These are phyloP conservation scores for Acrobasis consociella DNA, from an alignment of 2,888 invertebrate species.

Conservation along the genomic window DNA sequence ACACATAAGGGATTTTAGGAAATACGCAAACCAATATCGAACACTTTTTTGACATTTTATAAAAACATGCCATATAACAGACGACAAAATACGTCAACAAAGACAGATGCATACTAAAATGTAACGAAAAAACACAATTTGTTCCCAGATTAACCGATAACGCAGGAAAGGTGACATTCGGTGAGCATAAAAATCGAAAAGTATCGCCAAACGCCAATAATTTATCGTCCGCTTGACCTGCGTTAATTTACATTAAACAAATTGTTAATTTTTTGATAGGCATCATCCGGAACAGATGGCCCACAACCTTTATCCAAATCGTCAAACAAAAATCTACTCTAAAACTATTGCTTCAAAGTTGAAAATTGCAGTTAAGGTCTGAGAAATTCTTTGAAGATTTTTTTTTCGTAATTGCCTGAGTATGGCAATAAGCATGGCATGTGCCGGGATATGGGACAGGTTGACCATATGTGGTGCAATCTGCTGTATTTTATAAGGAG, in stretches of 20 bases:
- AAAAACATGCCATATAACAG: background rate
- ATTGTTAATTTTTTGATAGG: conserved; percentile 83
- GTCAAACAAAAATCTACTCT: conserved; percentile 38
- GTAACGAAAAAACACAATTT: conserved; percentile 57
- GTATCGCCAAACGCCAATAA: conserved; percentile 74
- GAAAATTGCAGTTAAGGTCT: conserved; percentile 28
- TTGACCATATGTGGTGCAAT: conserved; percentile 81
- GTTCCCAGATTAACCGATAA: conserved; percentile 68
- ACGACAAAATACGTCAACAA: background rate
- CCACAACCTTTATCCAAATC: conserved; percentile 38
- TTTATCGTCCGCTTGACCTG: conserved; percentile 75
- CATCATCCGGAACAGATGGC: conserved; percentile 80
- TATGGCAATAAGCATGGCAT: conserved; percentile 67
- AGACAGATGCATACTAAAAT: conserved; percentile 56
- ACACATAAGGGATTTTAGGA: too few species aligned
- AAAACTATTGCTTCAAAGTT: conserved; percentile 24
- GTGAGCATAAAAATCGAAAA: conserved; percentile 69
- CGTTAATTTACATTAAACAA: conserved; percentile 82
- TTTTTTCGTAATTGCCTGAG: conserved; percentile 73
- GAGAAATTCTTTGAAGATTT: conserved; percentile 51
- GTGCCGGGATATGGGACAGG: conserved; percentile 80
- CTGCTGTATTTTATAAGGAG: conserved; percentile 72
- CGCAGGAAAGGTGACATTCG: conserved; percentile 79
- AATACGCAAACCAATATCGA: too few species aligned
- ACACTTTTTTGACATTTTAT: too few species aligned